Percentiles rank a stretch among this genome's conserved stretches.
phyloP scores from a whole-genome alignment of 2,113 vertebrate genomes.

The Salvelinus namaycush region DNA sequence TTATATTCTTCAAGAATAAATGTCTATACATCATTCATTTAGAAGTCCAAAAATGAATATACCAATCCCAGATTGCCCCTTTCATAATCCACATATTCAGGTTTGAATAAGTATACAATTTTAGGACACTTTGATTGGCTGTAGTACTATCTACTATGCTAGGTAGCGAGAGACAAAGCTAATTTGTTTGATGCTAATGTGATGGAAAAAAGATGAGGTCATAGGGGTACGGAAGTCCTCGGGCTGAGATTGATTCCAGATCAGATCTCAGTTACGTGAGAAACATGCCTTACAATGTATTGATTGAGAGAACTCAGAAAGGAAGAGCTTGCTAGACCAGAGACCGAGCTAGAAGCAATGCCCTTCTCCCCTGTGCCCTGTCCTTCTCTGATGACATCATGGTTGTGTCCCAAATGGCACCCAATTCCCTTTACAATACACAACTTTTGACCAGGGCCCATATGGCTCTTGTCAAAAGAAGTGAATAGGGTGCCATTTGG shows the following conservation, averaged over 20 bases:
- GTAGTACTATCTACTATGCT: conserved; percentile 1
- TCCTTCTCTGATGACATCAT: conserved; percentile 55
- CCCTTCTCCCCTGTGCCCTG: conserved; percentile 51
- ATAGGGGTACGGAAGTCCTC: conserved; percentile 50
- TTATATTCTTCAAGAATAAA: no score
- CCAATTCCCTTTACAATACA: no score
- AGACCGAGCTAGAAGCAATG: conserved; percentile 47
- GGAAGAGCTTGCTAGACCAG: conserved; percentile 55
- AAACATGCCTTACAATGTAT: conserved; percentile 64
- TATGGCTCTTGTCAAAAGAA: no score
- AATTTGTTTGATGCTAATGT: conserved; percentile 66
- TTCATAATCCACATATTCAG: no score
- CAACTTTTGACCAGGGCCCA: not conserved
- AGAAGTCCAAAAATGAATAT: no score
- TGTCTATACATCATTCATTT: no score
- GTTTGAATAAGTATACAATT: not conserved
- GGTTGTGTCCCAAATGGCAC: no score
- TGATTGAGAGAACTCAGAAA: conserved; percentile 51
- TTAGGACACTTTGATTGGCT: conserved; percentile 24
- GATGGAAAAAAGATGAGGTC: conserved; percentile 63
- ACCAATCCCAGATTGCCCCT: no score
- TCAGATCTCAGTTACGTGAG: conserved; percentile 68
- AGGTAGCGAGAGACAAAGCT: conserved; percentile 30
- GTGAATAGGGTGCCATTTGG: no score
- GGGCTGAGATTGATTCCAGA: conserved; percentile 65